These are phyloP conservation scores for Leptinotarsa defecta DNA, from an alignment of 1,140 invertebrate genomes.

Conservation along the genomic window DNA sequence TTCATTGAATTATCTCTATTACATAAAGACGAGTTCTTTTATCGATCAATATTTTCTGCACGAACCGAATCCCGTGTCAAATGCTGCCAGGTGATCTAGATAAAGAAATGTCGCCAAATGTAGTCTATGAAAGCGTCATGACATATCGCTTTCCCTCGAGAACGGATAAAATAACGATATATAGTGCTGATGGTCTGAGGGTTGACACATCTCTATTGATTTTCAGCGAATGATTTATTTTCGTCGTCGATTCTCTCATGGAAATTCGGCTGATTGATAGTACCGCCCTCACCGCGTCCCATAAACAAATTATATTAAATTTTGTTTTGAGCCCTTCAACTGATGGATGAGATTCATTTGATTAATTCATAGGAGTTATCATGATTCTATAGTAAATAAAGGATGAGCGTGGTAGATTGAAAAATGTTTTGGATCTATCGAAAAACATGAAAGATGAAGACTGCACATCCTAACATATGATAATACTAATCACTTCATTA, in stretches of 20 bases:
- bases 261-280: constrained; percentile 34
- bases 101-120: too few species aligned
- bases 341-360: constrained; percentile 11
- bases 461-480: too few species aligned
- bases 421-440: too few species aligned
- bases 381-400: neutral
- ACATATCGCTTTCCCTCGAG: constrained; percentile 33
- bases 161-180: constrained; percentile 25
- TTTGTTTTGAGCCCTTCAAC: constrained; percentile 28
- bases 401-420: neutral
- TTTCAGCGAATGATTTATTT: constrained; percentile 33
- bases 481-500: too few species aligned
- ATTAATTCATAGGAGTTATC: constrained; percentile 5
- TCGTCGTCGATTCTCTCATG: constrained; percentile 29
- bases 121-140: constrained; percentile 18
- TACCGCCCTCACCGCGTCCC: constrained; percentile 24
- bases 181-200: constrained; percentile 23
- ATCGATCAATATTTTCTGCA: too few species aligned
- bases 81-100: too few species aligned
- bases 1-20: too few species aligned
- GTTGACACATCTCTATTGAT: constrained; percentile 37
- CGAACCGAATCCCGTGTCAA: too few species aligned
- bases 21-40: too few species aligned
- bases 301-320: constrained; percentile 40
- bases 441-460: too few species aligned